Conservation (phyloP, 2,797 vertebrate species). For the Podargus strigoides region DNA sequence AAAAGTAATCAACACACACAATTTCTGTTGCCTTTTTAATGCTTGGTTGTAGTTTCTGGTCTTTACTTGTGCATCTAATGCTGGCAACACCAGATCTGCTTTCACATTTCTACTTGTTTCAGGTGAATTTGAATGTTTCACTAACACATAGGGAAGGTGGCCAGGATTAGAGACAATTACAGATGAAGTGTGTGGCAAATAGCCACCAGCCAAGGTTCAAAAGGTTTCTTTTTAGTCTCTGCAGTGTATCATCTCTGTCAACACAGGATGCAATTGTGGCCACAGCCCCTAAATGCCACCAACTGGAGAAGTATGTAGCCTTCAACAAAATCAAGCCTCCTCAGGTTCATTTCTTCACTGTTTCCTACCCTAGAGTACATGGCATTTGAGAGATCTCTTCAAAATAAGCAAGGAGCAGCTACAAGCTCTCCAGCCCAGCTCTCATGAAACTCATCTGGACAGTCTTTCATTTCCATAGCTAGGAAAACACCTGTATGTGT, state of each 20-base stretch:
- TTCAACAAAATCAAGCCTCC: not conserved
- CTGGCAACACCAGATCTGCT: not conserved
- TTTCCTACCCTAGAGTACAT: not conserved
- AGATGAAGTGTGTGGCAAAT: not conserved
- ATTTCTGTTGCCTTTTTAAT: not conserved
- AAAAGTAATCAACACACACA: constrained; percentile 9
- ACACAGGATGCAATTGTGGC: not conserved
- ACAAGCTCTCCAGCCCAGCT: not conserved
- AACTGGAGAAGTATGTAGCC: not conserved
- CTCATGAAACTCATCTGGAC: not conserved
- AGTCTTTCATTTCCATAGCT: not conserved
- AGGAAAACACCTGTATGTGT: not conserved
- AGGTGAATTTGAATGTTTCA: not conserved
- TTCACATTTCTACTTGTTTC: not conserved
- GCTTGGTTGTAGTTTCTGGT: not conserved
- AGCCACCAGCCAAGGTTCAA: not conserved
- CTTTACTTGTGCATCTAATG: not conserved
- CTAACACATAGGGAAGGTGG: not conserved
- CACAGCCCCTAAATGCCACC: not conserved
- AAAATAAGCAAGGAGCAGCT: not conserved
- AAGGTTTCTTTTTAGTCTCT: constrained; percentile 13
- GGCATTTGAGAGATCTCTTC: not conserved
- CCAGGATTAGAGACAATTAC: constrained; percentile 23
- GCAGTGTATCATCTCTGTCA: not conserved
- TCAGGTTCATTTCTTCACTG: not conserved